Evolutionary conservation across 2,113 vertebrate species (phyloP).

Genomic region (Mesitornis unicolor): DNA sequence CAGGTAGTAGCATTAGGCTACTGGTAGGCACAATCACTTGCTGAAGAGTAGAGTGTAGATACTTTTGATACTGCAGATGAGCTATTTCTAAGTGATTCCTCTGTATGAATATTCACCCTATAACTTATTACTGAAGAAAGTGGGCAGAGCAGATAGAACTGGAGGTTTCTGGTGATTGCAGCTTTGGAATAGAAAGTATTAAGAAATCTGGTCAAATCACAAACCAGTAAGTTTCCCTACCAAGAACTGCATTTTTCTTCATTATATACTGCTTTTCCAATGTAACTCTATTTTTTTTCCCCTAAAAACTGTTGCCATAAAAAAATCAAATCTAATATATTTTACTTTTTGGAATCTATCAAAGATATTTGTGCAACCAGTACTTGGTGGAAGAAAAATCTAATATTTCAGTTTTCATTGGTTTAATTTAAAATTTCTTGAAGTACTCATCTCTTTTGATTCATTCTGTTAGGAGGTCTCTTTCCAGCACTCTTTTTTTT

Average conservation of each 20-base stretch:
- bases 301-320: neutral
- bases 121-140: neutral
- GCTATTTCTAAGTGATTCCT: neutral
- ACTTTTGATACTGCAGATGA: neutral
- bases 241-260: neutral
- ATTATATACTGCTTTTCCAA: neutral
- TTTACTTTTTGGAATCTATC: neutral
- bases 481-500: neutral
- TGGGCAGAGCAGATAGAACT: neutral
- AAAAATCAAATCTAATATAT: neutral
- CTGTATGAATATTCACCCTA: neutral
- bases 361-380: neutral
- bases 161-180: neutral
- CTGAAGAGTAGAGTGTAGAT: neutral
- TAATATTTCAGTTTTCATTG: neutral
- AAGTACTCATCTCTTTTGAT: neutral
- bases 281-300: neutral
- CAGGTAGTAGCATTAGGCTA: neutral
- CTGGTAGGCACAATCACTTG: neutral
- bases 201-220: neutral
- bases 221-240: neutral
- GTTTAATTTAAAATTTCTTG: neutral
- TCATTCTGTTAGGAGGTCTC: neutral
- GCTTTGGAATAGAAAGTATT: neutral
- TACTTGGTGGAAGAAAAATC: neutral